A percentile compares a stretch with the other conserved stretches of the same genome.
These are phyloP conservation scores for Cynocephalus volans DNA, from an alignment of 2,113 vertebrate species.

Conservation along the genomic window DNA sequence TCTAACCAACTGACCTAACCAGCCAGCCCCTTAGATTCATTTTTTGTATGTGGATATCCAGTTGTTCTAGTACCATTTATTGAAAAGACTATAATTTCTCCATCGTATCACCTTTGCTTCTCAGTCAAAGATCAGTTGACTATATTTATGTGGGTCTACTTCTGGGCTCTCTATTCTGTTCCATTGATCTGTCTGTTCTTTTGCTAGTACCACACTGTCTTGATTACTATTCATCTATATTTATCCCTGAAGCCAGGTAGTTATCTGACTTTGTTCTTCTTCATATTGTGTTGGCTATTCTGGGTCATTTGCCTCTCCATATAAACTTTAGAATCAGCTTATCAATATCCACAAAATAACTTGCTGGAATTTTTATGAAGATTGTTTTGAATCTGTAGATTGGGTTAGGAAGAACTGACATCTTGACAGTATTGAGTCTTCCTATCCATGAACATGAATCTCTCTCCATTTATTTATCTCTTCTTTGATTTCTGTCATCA, in stretches of 20 bases:
- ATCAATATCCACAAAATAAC: not conserved
- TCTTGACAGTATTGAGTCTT: not conserved
- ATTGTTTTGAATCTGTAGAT: not conserved
- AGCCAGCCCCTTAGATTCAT: too few species aligned
- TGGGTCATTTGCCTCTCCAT: not conserved
- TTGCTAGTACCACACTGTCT: not conserved
- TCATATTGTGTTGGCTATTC: not conserved
- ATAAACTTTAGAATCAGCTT: not conserved
- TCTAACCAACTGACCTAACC: too few species aligned
- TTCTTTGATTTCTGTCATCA: not conserved
- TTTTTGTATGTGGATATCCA: too few species aligned
- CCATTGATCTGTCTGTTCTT: not conserved
- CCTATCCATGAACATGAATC: not conserved
- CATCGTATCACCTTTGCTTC: not conserved
- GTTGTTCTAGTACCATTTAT: too few species aligned
- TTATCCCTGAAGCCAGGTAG: not conserved
- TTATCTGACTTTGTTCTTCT: not conserved
- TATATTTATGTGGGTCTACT: not conserved
- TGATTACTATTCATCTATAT: not conserved
- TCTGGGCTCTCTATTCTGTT: not conserved
- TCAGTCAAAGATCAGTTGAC: not conserved
- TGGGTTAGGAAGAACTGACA: not conserved
- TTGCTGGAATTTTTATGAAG: not conserved
- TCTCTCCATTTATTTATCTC: not conserved
- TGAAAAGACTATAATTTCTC: not conserved